phyloP scores from a whole-genome alignment of 2,113 vertebrate genomes.

The Sterrhoptilus dennistouni region DNA sequence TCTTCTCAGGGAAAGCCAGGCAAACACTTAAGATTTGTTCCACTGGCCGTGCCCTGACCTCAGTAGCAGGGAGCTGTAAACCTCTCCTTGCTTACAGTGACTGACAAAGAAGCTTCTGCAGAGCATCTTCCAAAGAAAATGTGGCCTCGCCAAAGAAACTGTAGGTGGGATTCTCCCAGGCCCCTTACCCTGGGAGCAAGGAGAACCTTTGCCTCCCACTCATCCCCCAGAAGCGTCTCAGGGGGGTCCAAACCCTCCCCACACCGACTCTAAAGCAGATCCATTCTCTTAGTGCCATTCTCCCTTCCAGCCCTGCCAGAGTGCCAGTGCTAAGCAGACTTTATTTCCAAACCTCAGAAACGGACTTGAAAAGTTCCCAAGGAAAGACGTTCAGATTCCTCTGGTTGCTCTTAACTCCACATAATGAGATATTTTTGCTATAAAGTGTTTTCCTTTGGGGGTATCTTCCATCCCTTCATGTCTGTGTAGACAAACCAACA shows the following conservation, averaged over 20 bases:
- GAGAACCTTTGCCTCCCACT: neutral
- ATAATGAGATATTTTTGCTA: neutral
- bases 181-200: neutral
- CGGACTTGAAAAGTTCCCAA: rapidly evolving
- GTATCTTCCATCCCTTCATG: neutral
- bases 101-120: neutral
- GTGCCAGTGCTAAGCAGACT: neutral
- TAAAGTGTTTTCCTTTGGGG: neutral
- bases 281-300: neutral
- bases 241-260: neutral
- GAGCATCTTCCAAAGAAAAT: neutral
- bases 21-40: neutral
- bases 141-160: neutral
- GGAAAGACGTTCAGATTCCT: neutral
- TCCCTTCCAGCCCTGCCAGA: neutral
- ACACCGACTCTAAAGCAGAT: neutral
- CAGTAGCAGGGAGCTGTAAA: neutral
- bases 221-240: neutral
- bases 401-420: neutral
- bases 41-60: neutral
- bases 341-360: neutral
- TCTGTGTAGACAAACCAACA: neutral
- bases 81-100: neutral
- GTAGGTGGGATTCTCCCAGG: neutral
- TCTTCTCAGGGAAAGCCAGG: neutral